Conservation (phyloP, 2,797 vertebrate species). For the Micropoecilia bifurca region DNA sequence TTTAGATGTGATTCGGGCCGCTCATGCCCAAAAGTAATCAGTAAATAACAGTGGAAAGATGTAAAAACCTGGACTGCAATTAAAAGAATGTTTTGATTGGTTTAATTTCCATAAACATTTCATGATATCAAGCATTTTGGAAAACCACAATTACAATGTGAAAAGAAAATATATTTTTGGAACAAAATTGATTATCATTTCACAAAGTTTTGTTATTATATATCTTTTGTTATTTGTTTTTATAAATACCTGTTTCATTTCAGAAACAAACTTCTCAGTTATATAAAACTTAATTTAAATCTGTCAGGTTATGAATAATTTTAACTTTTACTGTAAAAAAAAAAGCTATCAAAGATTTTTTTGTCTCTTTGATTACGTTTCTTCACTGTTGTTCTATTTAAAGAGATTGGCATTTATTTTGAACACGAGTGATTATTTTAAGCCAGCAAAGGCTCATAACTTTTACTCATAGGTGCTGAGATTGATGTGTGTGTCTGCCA, state of each 20-base stretch:
- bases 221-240: neutral
- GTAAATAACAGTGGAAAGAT: neutral
- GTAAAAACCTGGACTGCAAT: neutral
- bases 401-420: conserved; percentile 51
- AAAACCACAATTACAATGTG: neutral
- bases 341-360: neutral
- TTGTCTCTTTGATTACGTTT: conserved; percentile 17
- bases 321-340: neutral
- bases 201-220: neutral
- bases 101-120: neutral
- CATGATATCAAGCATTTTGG: neutral
- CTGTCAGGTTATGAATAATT: neutral
- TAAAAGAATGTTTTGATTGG: neutral
- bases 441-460: conserved; percentile 49
- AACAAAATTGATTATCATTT: neutral
- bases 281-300: neutral
- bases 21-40: neutral
- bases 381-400: conserved; percentile 58
- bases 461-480: conserved; percentile 48
- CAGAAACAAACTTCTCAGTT: neutral
- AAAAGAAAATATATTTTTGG: neutral
- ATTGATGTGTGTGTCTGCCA: conserved; percentile 52
- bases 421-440: conserved; percentile 53
- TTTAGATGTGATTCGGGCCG: too few relatives aligned
- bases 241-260: neutral